Evolutionary conservation across 2,888 invertebrate genomes (phyloP).

Genomic region (Gisinianus flammeolus): DNA sequence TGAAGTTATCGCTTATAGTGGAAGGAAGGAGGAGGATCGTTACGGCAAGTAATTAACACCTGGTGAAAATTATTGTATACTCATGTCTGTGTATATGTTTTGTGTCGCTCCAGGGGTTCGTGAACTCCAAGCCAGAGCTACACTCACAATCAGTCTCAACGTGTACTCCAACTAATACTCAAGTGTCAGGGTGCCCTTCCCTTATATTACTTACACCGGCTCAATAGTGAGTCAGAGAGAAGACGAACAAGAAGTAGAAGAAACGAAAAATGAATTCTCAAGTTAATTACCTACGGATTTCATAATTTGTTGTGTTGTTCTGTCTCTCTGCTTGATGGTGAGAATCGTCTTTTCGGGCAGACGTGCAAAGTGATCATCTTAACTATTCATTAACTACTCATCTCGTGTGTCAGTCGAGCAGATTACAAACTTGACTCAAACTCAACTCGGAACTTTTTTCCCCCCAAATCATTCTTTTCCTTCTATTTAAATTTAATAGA

Average conservation of each 20-base stretch:
- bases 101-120: conserved; percentile 31
- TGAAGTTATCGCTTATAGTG: neutral
- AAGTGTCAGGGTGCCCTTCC: conserved; percentile 15
- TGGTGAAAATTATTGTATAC: conserved; percentile 20
- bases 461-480: too few relatives aligned
- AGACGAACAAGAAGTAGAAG: neutral
- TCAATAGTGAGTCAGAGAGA: neutral
- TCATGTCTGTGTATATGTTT: neutral
- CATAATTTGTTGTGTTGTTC: neutral
- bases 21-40: neutral
- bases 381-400: neutral
- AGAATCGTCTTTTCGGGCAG: neutral
- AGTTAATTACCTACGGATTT: conserved; percentile 2
- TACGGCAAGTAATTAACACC: conserved; percentile 34
- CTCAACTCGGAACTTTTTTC: too few relatives aligned
- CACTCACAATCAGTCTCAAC: neutral
- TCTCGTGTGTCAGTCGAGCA: neutral
- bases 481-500: too few relatives aligned
- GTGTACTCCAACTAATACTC: too few relatives aligned
- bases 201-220: neutral
- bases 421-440: neutral
- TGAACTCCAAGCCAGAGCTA: neutral
- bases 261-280: neutral
- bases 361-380: too few relatives aligned
- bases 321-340: neutral